phyloP scores from a whole-genome alignment of 2,797 vertebrate genomes.

The Pseudomugil gertrudae region DNA sequence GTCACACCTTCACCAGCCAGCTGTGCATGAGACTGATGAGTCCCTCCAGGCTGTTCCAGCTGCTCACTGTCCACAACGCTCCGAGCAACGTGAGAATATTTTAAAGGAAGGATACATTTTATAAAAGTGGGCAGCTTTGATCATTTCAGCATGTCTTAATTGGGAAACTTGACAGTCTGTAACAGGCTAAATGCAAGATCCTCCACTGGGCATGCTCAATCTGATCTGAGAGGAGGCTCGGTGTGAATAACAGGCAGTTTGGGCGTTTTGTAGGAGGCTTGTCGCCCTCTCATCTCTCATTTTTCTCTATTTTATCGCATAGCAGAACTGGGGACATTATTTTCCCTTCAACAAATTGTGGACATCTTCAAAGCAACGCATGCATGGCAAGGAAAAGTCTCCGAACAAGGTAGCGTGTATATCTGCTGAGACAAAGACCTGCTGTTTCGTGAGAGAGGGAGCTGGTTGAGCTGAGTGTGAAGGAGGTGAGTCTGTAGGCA shows the following conservation, averaged over 20 bases:
- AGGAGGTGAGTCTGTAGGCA: conserved; percentile 72
- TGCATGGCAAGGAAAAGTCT: conserved; percentile 33
- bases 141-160: conserved; percentile 33
- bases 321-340: background rate
- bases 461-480: conserved; percentile 59
- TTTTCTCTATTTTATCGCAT: conserved; percentile 18
- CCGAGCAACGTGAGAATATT: conserved; percentile 12
- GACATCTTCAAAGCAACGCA: conserved; percentile 10
- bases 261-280: conserved; percentile 47
- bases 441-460: conserved; percentile 33
- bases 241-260: conserved; percentile 61
- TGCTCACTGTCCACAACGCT: conserved; percentile 18
- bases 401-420: conserved; percentile 20
- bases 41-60: conserved; percentile 6
- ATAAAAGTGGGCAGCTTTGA: conserved; percentile 9
- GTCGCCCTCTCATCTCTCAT: conserved; percentile 32
- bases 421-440: conserved; percentile 66
- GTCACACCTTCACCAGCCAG: conserved; percentile 60
- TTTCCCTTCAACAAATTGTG: background rate
- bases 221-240: conserved; percentile 36
- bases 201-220: conserved; percentile 69
- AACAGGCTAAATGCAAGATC: conserved; percentile 22
- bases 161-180: conserved; percentile 39
- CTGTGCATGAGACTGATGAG: conserved; percentile 34
- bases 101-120: no score